phyloP scores from a whole-genome alignment of 2,113 vertebrate species.

The Galbula dea region DNA sequence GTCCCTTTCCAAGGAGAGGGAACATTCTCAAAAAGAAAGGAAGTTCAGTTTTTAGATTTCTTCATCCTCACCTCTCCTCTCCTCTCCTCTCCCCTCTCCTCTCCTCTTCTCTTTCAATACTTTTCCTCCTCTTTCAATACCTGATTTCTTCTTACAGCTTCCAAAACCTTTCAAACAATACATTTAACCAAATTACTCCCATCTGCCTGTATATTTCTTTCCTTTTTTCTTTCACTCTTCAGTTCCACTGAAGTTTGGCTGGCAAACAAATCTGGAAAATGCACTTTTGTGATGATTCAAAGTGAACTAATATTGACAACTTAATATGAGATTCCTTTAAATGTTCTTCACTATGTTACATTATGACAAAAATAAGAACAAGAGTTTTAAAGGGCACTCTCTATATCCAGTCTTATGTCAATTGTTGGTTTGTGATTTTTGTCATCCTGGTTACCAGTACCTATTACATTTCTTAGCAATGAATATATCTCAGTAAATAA shows the following conservation, averaged over 20 bases:
- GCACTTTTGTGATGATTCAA: neutral
- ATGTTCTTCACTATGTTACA: neutral
- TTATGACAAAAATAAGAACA: neutral
- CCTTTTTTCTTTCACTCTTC: neutral
- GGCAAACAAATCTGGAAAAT: neutral
- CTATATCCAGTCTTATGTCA: neutral
- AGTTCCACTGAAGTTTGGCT: neutral
- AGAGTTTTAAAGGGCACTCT: neutral
- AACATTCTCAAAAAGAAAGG: neutral
- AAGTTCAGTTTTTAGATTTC: neutral
- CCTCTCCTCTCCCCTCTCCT: too few species aligned
- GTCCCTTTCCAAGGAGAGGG: neutral
- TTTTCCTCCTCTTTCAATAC: too few species aligned
- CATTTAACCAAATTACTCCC: neutral
- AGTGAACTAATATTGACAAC: neutral
- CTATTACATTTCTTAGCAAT: neutral
- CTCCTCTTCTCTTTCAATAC: neutral
- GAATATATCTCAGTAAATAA: neutral
- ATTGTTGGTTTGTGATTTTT: neutral
- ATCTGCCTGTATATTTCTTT: neutral
- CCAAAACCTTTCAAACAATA: neutral
- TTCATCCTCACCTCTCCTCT: neutral
- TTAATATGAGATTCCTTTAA: neutral
- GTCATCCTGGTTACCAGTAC: neutral
- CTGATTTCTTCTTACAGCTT: neutral